Evolutionary conservation across 2,113 vertebrate species (phyloP).

Genomic region (Zapornia atra): DNA sequence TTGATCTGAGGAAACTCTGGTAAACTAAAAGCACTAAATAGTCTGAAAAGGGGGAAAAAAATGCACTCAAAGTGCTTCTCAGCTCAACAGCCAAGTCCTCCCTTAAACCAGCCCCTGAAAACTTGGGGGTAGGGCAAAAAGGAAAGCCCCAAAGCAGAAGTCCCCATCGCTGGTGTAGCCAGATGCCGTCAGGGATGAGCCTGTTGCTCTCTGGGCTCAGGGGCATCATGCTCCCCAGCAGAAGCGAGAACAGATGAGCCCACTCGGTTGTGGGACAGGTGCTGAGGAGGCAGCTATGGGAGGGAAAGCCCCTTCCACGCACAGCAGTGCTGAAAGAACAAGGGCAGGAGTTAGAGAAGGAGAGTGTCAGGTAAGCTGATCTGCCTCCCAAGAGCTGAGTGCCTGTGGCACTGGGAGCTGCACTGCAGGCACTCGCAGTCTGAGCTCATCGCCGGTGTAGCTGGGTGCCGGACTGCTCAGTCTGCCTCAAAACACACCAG

Average conservation of each 20-base stretch:
- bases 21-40: background rate
- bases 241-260: background rate
- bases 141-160: too few relatives aligned
- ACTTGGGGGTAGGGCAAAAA: background rate
- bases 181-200: fast-evolving
- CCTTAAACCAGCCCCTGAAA: background rate
- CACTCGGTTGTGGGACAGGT: fast-evolving
- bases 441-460: background rate
- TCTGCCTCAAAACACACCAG: background rate
- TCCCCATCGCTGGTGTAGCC: fast-evolving
- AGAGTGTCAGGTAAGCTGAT: background rate
- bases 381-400: background rate
- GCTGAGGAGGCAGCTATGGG: background rate
- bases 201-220: background rate
- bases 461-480: background rate
- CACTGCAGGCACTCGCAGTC: background rate
- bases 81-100: background rate
- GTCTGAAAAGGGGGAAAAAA: background rate
- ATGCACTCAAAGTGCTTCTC: background rate
- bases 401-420: too few relatives aligned
- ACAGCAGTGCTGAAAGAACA: fast-evolving
- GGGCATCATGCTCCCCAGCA: background rate
- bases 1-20: too few relatives aligned
- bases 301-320: background rate
- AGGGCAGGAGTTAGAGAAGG: background rate